Base-by-base conservation (phyloP, 2,113 vertebrate species). In the Hippopotamus amphibius region DNA sequence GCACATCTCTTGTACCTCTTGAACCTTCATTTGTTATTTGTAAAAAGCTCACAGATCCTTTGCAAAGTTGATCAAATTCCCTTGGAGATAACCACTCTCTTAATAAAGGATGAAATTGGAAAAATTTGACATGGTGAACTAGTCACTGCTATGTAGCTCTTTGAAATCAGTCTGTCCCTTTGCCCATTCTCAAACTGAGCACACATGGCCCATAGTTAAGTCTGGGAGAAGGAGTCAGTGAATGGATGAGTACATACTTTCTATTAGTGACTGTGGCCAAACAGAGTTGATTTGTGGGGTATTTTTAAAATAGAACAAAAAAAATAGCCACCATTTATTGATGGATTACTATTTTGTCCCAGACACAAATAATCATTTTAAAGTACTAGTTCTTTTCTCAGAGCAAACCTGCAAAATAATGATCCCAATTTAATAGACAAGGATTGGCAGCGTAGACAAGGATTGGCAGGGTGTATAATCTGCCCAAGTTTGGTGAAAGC, bases 351-450 rank as follows among this genome's bases (percentile, higher is more conserved):
- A 4, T 72, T 37, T 37, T 37, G 7, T 82, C n/a, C 65, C 43
- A 59, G 74, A 37, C 48, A 87, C 46, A 82, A 71, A 65, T 90
- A 82, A 72, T 71, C 53, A 77, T 80, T 94, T 89, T 50, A 15
- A 90, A 81, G 55, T 91, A 43, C 9, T 74, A 33, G 28, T 85
- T 89, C 6, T 89, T 93, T 50, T n/a, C 28, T 66, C 13, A 85
- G 80, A 93, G 41, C 19, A 90, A 66, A 87, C 26, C 63, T 74
- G 24, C 12, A 80, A 66, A 93, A 53, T 57, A 72, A n/a, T 65
- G 26, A 48, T 22, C 46, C 46, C 53, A 43, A 9, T 50, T 90
- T 83, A 72, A 81, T 19, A 95, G 74, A 71, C 26, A 86, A 48
- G n/a, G n/a, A 48, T 1, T 13, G 13, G 41, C 66, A n/a, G 63